phyloP scores from a whole-genome alignment of 1,140 invertebrate genomes.

The Drosophila asahinai region DNA sequence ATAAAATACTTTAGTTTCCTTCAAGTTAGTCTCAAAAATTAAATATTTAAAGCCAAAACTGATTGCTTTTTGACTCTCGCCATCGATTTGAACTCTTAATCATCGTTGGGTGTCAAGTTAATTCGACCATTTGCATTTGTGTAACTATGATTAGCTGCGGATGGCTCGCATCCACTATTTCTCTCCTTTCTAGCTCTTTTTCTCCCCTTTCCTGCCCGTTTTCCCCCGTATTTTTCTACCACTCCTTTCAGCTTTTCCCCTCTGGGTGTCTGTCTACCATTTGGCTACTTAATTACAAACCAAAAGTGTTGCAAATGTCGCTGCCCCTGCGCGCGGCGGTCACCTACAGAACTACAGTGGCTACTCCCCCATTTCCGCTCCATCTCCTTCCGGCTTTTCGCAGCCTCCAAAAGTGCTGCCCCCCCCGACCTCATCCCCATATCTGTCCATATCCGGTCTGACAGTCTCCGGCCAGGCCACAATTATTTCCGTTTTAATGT shows the following conservation, averaged over 20 bases:
- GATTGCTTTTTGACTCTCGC: conserved; percentile 4
- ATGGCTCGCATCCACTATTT: conserved; percentile 15
- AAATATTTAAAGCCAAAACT: neutral
- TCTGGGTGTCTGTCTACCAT: conserved; percentile 14
- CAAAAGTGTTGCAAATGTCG: conserved; percentile 68
- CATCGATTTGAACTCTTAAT: conserved; percentile 38
- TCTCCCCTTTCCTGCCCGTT: neutral
- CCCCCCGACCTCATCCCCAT: neutral
- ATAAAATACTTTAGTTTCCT: too few relatives aligned
- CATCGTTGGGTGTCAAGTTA: conserved; percentile 25
- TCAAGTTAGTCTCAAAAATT: too few relatives aligned
- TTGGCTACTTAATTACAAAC: conserved; percentile 63
- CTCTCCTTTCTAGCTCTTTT: too few relatives aligned
- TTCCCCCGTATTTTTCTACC: neutral
- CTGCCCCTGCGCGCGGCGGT: conserved; percentile 7
- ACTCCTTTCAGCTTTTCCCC: neutral
- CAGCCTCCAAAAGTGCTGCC: neutral
- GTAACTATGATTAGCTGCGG: conserved; percentile 42
- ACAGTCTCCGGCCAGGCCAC: conserved; percentile 56
- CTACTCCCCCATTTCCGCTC: neutral
- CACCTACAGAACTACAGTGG: conserved; percentile 13
- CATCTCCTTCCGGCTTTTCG: conserved; percentile 13
- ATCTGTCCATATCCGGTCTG: conserved; percentile 34
- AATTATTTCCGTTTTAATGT: conserved; percentile 79
- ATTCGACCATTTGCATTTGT: conserved; percentile 38